Conservation (phyloP, 2,888 invertebrate species). For the Dryomyza anilis region DNA sequence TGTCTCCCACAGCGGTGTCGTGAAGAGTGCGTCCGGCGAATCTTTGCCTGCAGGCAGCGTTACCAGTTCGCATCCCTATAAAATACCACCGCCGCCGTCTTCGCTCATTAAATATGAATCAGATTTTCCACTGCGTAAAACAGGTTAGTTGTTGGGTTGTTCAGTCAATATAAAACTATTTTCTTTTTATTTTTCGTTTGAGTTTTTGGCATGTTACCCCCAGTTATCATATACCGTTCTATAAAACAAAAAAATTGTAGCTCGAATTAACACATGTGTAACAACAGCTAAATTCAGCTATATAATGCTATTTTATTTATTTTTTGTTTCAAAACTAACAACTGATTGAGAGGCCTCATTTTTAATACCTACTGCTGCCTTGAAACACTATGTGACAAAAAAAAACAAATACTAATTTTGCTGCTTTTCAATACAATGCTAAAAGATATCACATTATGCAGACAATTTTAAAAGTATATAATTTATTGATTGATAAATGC, state of each 20-base stretch:
- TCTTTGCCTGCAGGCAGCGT: conserved; percentile 68
- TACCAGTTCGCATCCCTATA: conserved; percentile 72
- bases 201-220: conserved; percentile 11
- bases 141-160: conserved; percentile 74
- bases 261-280: conserved; percentile 17
- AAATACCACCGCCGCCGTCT: conserved; percentile 69
- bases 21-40: conserved; percentile 71
- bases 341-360: no score
- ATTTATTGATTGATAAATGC: no score
- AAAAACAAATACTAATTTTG: no score
- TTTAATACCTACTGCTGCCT: no score
- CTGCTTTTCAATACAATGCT: no score
- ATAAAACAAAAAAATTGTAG: no score
- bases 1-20: conserved; percentile 72
- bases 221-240: no score
- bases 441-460: no score
- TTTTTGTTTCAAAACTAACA: no score
- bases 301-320: background rate
- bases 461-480: no score
- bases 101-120: conserved; percentile 62
- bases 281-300: background rate
- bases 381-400: no score
- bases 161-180: background rate
- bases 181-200: conserved; percentile 2
- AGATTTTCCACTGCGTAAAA: conserved; percentile 93